These are phyloP conservation scores for Tenthredo scrophulariae DNA, from an alignment of 2,888 invertebrate genomes.

Conservation along the genomic window DNA sequence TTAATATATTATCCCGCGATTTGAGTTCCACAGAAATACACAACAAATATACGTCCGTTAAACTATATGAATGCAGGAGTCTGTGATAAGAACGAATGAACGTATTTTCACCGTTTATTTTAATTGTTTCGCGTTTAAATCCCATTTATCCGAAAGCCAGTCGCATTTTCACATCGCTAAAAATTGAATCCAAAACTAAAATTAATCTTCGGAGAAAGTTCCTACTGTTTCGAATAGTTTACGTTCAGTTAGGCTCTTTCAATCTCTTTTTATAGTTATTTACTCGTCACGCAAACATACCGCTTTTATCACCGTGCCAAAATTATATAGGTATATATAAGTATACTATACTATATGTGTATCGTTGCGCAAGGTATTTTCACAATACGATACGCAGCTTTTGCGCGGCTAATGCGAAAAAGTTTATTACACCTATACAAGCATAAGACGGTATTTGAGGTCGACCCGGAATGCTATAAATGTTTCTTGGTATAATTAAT, in stretches of 20 bases:
- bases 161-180: background rate
- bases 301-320: background rate
- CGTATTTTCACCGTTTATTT: background rate
- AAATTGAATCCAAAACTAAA: background rate
- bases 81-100: background rate
- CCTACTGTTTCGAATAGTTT: background rate
- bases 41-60: background rate
- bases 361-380: background rate
- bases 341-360: background rate
- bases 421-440: background rate
- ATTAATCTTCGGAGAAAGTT: slow-evolving; percentile 26
- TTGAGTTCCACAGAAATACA: background rate
- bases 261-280: background rate
- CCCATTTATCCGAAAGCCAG: background rate
- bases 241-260: background rate
- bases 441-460: slow-evolving; percentile 5
- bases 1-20: background rate
- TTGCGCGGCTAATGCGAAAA: background rate
- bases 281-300: background rate
- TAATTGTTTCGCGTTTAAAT: background rate
- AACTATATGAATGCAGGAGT: background rate
- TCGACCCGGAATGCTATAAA: slow-evolving; percentile 22
- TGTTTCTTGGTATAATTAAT: slow-evolving; percentile 33
- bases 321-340: background rate
- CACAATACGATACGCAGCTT: background rate